Percentiles rank a stretch among this genome's conserved stretches.
These are phyloP conservation scores for Tetraneura akinire DNA, from an alignment of 1,140 invertebrate species.

Conservation along the genomic window DNA sequence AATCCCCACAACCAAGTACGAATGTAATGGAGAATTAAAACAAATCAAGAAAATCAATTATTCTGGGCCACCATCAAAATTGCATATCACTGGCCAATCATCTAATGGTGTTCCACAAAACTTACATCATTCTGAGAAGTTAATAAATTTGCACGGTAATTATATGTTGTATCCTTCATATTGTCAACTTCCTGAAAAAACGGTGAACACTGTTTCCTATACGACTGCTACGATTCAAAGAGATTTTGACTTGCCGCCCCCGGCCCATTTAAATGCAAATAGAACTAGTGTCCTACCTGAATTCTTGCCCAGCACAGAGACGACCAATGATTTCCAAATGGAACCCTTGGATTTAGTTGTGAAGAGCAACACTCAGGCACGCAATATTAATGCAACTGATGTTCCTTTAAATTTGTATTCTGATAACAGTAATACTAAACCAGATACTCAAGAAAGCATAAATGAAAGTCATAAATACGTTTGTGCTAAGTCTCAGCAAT, in stretches of 20 bases:
- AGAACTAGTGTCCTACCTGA: background rate
- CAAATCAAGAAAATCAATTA: background rate
- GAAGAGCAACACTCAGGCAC: background rate
- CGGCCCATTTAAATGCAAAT: constrained; percentile 1
- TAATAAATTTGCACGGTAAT: background rate
- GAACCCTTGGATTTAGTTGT: constrained; percentile 37
- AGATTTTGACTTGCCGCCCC: background rate
- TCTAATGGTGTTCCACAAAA: background rate
- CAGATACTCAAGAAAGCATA: background rate
- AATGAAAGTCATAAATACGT: background rate
- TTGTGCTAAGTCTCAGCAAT: too few species aligned
- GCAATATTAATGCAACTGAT: background rate
- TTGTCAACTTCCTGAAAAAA: background rate
- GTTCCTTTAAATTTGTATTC: background rate
- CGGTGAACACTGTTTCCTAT: background rate
- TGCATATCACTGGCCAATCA: background rate
- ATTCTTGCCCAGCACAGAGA: background rate
- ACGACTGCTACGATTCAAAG: background rate
- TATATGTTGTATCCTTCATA: background rate
- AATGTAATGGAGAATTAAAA: background rate
- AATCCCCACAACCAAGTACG: background rate
- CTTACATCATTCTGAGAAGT: background rate
- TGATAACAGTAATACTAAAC: too few species aligned
- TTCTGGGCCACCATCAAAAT: background rate
- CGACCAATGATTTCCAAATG: background rate